phyloP scores from a whole-genome alignment of 1,140 invertebrate species.

The Pseudomyrmex gracilis region DNA sequence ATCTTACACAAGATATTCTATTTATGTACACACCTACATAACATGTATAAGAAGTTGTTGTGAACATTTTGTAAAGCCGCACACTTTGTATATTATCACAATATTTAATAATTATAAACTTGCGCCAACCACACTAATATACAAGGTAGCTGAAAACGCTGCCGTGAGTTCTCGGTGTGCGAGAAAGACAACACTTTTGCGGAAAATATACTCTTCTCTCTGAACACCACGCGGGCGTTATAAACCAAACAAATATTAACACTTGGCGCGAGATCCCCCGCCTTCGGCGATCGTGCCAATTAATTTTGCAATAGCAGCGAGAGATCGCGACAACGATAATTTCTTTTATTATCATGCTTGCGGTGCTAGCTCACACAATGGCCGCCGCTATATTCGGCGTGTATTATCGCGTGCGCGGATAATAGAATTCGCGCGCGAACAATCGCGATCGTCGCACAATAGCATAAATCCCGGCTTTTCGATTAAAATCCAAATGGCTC shows the following conservation, averaged over 20 bases:
- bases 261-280: background rate
- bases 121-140: too few species aligned
- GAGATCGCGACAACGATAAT: constrained; percentile 51
- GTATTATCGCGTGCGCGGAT: constrained; percentile 58
- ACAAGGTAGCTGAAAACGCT: too few species aligned
- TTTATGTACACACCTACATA: too few species aligned
- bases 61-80: too few species aligned
- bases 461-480: constrained; percentile 59
- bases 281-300: constrained; percentile 36
- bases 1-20: too few species aligned
- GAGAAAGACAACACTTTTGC: too few species aligned
- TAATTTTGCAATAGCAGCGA: constrained; percentile 41
- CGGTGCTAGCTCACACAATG: constrained; percentile 33
- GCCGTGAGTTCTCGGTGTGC: too few species aligned
- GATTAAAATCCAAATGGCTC: constrained; percentile 69
- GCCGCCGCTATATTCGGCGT: constrained; percentile 37
- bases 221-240: too few species aligned
- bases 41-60: too few species aligned
- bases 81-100: too few species aligned
- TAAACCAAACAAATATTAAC: constrained; percentile 25
- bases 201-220: too few species aligned
- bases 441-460: constrained; percentile 38
- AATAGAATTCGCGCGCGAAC: constrained; percentile 50
- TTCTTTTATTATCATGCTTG: constrained; percentile 57
- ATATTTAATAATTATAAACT: too few species aligned